Evolutionary conservation across 2,113 vertebrate genomes (phyloP).

Genomic region (Anser cygnoides): DNA sequence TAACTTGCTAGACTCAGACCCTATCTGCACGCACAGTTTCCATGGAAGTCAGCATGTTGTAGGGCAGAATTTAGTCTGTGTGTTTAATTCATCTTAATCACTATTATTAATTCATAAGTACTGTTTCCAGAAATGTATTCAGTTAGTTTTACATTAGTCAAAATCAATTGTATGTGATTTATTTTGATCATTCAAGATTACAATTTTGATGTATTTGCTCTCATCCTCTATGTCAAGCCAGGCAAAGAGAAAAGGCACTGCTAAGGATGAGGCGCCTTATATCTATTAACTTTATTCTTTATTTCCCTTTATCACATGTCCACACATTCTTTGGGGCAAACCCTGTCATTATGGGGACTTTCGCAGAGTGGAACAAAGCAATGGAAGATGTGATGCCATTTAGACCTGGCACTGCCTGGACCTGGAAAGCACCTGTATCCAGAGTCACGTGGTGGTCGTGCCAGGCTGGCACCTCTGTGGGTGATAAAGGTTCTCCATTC

Average conservation of each 20-base stretch:
- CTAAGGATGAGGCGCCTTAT: slow-evolving; percentile 8
- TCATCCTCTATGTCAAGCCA: slow-evolving; percentile 70
- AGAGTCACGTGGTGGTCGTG: accelerated
- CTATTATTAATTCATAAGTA: slow-evolving; percentile 84
- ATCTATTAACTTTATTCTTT: not conserved
- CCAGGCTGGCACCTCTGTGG: not conserved
- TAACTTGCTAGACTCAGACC: slow-evolving; percentile 74
- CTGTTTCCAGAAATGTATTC: slow-evolving; percentile 83
- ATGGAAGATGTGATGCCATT: not conserved
- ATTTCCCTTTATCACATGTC: not conserved
- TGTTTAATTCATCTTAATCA: slow-evolving; percentile 83
- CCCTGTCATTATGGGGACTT: not conserved
- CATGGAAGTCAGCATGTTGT: slow-evolving; percentile 79
- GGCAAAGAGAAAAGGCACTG: slow-evolving; percentile 44
- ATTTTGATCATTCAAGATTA: slow-evolving; percentile 78
- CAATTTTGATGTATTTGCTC: slow-evolving; percentile 76
- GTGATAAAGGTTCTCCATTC: not conserved
- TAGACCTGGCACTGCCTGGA: not conserved
- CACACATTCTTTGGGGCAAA: not conserved
- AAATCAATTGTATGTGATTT: slow-evolving; percentile 83
- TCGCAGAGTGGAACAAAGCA: not conserved
- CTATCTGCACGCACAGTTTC: slow-evolving; percentile 74
- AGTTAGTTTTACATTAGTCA: slow-evolving; percentile 82
- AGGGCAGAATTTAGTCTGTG: slow-evolving; percentile 77
- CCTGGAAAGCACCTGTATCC: not conserved